Evolutionary conservation across 2,888 invertebrate species (phyloP), one percentile per base, ranked within the genome.

Genomic region (Himalopsyche anomala): DNA sequence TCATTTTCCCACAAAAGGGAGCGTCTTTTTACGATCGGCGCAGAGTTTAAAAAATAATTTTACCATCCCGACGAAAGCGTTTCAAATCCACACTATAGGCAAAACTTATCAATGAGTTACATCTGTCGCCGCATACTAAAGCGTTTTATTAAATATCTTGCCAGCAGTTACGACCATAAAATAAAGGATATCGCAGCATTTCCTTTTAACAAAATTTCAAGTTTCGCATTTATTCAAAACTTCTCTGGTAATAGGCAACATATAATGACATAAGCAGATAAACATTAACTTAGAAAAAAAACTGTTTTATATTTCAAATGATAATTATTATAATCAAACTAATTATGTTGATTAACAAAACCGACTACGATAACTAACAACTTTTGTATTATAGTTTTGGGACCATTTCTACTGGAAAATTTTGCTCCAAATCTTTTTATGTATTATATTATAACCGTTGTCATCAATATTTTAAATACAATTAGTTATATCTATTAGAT

Each of bases 91-190:
- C 56, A 17, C 56, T 56, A 17, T 17, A 56, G 56, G 56, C 56
- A 56, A 56, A 56, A 56, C 17, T 56, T 56, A 56, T 56, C 56
- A 56, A 56, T 56, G 56, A 56, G 56, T 56, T 56, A 56, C 56
- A 56, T 56, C 56, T 56, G 56, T 56, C n/a, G n/a, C 56, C 56
- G n/a, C 17, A 56, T 56, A 56, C 9, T 56, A 56, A 56, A 56
- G 56, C 17, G 56, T n/a, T 56, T n/a, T 56, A 56, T 56, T 56
- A 56, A 56, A 56, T 56, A 56, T n/a, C 56, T 17, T 56, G 56
- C 56, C 17, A 56, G 56, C 56, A 17, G 56, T 56, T 56, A 56
- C 56, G 56, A 5, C 56, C 5, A 56, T 56, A 56, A 56, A 56
- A 56, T 56, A 62, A 19, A 62, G 19, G 19, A 62, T 19, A 62